Conservation (phyloP, 2,797 vertebrate genomes). For the Pangasius djambal region DNA sequence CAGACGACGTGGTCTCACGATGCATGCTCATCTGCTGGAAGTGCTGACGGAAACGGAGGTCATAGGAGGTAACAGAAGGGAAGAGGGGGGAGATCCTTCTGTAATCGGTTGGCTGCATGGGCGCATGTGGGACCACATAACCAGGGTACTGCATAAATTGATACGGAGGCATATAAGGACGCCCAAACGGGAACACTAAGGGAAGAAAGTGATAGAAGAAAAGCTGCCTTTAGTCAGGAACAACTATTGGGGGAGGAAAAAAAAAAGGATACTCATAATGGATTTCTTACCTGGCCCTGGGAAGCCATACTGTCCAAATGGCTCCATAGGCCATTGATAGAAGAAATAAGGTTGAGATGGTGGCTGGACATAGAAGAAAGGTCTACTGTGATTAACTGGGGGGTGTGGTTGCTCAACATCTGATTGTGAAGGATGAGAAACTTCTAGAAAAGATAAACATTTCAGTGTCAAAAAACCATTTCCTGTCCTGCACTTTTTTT, state of each 20-base stretch:
- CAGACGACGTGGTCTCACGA: conserved; percentile 59
- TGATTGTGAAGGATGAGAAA: conserved; percentile 60
- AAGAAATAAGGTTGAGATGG: conserved; percentile 64
- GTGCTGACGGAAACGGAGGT: conserved; percentile 58
- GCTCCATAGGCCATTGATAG: conserved; percentile 65
- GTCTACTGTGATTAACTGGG: conserved; percentile 63
- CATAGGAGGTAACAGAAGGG: conserved; percentile 50
- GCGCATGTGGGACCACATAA: conserved; percentile 64
- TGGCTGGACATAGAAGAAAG: conserved; percentile 69
- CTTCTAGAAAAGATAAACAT: conserved; percentile 39
- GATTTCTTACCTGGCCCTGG: conserved; percentile 58
- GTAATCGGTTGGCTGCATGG: conserved; percentile 63
- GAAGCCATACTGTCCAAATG: conserved; percentile 61
- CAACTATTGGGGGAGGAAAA: too few species aligned
- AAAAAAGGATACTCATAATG: not conserved
- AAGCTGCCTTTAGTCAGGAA: not conserved
- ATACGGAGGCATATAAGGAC: conserved; percentile 61
- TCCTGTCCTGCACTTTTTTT: not conserved
- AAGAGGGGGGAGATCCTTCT: conserved; percentile 55
- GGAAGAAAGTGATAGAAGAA: not conserved
- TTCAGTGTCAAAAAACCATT: not conserved
- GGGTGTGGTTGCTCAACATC: conserved; percentile 62
- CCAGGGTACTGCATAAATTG: conserved; percentile 64
- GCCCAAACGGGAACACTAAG: conserved; percentile 56
- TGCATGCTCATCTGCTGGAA: conserved; percentile 51